Base-by-base conservation (phyloP, 2,888 invertebrate species). In the Aphelenchoides bicaudatus region DNA sequence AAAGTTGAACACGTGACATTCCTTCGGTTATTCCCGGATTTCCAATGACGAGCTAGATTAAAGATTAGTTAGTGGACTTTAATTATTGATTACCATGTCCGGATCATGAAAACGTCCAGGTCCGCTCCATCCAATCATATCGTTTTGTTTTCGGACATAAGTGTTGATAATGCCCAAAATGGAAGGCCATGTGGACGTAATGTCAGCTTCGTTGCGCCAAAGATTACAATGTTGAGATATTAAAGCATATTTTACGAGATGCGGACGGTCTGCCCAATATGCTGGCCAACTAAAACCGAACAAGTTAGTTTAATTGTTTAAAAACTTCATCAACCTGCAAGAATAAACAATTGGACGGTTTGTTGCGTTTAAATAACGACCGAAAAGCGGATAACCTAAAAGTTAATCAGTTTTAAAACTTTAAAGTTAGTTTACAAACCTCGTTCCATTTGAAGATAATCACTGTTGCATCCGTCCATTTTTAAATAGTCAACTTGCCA, bases 401-500 rank as follows among this genome's bases (percentile, higher is more conserved):
- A 21, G 29, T 27, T 23, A n/a, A 58, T 34, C 19, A 55, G 3
- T 0, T 23, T n/a, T 2, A n/a, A 50, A 52, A 52, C 21, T 23
- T 28, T 28, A 5, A 50, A 51, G 25, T 5, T 37, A 30, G 3
- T 23, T 38, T 10, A 28, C 13, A 13, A 57, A 81, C 82, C 82
- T 52, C 72, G 66, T 34, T 77, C 72, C 76, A 81, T 81, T 58
- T 79, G 73, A 10, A 70, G 84, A 0, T 90, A 88, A 66, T 90
- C 86, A 0, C 91, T 89, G 79, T 94, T 90, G 81, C 96, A 98
- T 0, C 94, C 96, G 80, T 96, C 96, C 63, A 96, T 83, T 80
- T 96, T 96, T 1, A 96, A 88, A 80, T 91, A 92, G 80, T 96
- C 96, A 21, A 96, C 91, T 62, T 79, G 80, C 96, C 96, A 96